Base-by-base conservation (phyloP, 2,888 invertebrate species). In the Meghimatium bilineatum region DNA sequence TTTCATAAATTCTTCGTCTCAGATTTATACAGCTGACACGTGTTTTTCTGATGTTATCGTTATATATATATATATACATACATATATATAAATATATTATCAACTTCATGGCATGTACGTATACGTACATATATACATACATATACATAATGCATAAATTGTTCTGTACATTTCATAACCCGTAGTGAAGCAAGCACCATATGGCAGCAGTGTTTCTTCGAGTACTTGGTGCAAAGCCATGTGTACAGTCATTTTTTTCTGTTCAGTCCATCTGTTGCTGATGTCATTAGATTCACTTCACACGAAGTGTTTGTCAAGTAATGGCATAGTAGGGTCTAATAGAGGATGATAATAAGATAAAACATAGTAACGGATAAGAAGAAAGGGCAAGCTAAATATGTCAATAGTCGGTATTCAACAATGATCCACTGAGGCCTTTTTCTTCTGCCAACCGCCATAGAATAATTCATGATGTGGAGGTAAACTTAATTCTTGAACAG, bases 1-100 rank as follows among this genome's bases (percentile, higher is more conserved):
- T 20, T 66, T 67, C 38, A 49, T 63, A 12, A 29, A 14, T 8
- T 78, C 66, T 78, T 67, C 36, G 66, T 66, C 66, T 66, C 66
- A 38, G 29, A 66, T 78, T 67, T 78, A 44, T 78, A 52, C 52
- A 72, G 29, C 78, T 63, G 78, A 63, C 60, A 17, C 14, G n/a
- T 77, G 23, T 49, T 44, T 44, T 26, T 77, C 76, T 63, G 1
- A 36, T 77, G 63, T 38, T 20, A 49, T 74, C 29, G 12, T n/a
- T 56, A 23, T 38, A 23, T 38, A 66, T 29, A 66, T 66, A 1
- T 29, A 67, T 44, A 38, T 49, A 67, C 49, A 32, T 78, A 67
- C 36, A 63, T 78, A 66, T 66, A 66, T 66, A 66, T 32, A 66
- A 32, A 36, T 12, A 66, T 14, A 66, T 66, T n/a, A n/a, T n/a